Base-by-base conservation (phyloP, 2,888 invertebrate genomes). In the Drosophila mulleri region DNA sequence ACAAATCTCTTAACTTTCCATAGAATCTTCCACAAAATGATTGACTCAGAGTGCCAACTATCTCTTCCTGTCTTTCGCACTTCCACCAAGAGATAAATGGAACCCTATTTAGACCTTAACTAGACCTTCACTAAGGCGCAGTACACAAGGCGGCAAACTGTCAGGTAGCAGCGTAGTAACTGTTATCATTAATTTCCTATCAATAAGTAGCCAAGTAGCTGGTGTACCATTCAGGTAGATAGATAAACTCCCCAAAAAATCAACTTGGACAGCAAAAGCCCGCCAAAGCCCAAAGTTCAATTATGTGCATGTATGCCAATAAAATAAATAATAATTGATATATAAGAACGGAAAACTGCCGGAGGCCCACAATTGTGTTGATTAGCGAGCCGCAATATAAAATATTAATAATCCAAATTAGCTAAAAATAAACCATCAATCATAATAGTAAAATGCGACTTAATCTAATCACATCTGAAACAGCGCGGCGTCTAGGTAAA, bases 401-500 rank as follows among this genome's bases (percentile, higher is more conserved):
- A 88, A 75, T 86, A 84, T 83, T 72, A 83, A 83, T 88, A 84
- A 84, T 88, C 89, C 89, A 60, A 69, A 63, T 67, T 67, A 50
- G 75, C 84, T 84, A 84, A 81, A 89, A 89, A 84, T 84, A 84
- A 83, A 79, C 66, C 71, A 83, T 88, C 83, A 86, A 83, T 83
- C 83, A 88, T 73, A 72, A 65, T 86, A 71, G 60, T 80, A 63
- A 63, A 61, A 54, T 61, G 61, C 59, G 68, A 58, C 64, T 57
- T 71, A 89, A 84, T 84, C 84, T 84, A 87, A 84, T 84, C 84
- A 63, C 72, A 83, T 78, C 81, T 80, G 41, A 63, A 63, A 67
- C 78, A 79, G 77, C 89, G 77, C 78, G 82, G 79, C 89, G 89
- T 84, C 89, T 87, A 87, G 75, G 88, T 87, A 84, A 84, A 84